Base-by-base conservation (phyloP, 2,888 invertebrate genomes). In the Cyrtodaria siliqua region DNA sequence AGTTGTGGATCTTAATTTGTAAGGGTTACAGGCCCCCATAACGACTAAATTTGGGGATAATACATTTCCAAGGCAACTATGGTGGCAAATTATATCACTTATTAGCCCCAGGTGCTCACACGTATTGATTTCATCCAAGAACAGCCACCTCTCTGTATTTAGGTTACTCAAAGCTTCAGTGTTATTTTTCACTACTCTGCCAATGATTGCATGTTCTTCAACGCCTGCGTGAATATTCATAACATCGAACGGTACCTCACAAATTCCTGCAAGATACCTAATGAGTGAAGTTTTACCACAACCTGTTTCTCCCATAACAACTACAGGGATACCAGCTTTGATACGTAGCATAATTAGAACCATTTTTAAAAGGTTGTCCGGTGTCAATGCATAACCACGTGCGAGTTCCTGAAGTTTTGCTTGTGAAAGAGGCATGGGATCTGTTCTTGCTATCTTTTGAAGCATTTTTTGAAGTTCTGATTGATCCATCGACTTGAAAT, bases 281-380 rank as follows among this genome's bases (percentile, higher is more conserved):
- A 88, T 81, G 0, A 88, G 73, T 2, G 86, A 86, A 4, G 88
- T 88, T 71, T 88, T 88, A 6, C 88, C 88, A 81, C 88, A 88
- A 2, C 88, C 88, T 2, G 88, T 88, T 70, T 88, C 88, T 12
- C 88, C 87, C 87, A 88, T 88, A 1, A 88, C 76, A 14, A 88
- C 60, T 2, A 88, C 82, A 38, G 88, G 88, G 6, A 87, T 74
- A 33, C 67, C 50, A 14, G 84, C 79, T 61, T 79, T 82, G 1
- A 86, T 59, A 24, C 87, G 62, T 16, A 87, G 61, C 20, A 77
- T 63, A 16, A 87, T 83, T n/a, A 87, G 53, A 27, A 86, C 75
- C 87, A 87, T 87, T 67, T 87, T 87, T 14, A 87, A 59, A 1
- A 87, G 69, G 62, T 87, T 87, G 44, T 87, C 87, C 9, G 87